Base-by-base conservation (phyloP, 2,888 invertebrate genomes). In the Drymonia ruficornis region DNA sequence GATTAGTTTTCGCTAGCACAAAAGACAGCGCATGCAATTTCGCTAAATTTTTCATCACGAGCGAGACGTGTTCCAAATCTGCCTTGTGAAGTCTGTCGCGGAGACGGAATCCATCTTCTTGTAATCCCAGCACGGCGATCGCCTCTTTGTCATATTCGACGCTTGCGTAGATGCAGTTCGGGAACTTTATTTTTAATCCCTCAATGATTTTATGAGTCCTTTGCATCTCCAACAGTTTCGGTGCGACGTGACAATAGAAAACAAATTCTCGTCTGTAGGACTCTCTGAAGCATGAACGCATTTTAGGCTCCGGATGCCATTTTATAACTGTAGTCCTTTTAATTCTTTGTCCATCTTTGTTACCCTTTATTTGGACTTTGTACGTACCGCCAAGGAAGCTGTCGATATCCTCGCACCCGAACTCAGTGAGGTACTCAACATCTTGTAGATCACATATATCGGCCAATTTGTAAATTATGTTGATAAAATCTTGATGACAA, bases 11-110 rank as follows among this genome's bases (percentile, higher is more conserved):
- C 52, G 79, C 76, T 29, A 83, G 63, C 2, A 74, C 78, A 65
- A 86, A 87, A 16, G 84, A 84, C 44, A 87, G 64, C 9, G 81
- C 89, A 53, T 89, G 87, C 50, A 87, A 67, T 74, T 86, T 89
- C 1, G 84, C 89, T 58, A 87, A 76, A 76, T 83, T 77, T 72
- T 83, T 87, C 62, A 87, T 70, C 45, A 80, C 82, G 6, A 86
- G 66, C 12, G 74, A 65, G 12, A 79, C 80, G 49, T 86, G 83
- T 36, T 67, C 65, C 7, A 86, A 64, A 61, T 82, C 78, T 56
- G 75, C 72, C 63, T 76, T 74, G 18, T 64, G 50, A 48, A 84
- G 72, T 77, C 87, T 78, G 47, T 83, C 67, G n/a, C 76, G 68
- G 47, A 76, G 53, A 53, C 42, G 70, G 51, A 69, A 83, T 40